A percentile compares a stretch with the other conserved stretches of the same genome.
Evolutionary conservation across 2,113 vertebrate species (phyloP).

Genomic region (Sceloporus tristichus): DNA sequence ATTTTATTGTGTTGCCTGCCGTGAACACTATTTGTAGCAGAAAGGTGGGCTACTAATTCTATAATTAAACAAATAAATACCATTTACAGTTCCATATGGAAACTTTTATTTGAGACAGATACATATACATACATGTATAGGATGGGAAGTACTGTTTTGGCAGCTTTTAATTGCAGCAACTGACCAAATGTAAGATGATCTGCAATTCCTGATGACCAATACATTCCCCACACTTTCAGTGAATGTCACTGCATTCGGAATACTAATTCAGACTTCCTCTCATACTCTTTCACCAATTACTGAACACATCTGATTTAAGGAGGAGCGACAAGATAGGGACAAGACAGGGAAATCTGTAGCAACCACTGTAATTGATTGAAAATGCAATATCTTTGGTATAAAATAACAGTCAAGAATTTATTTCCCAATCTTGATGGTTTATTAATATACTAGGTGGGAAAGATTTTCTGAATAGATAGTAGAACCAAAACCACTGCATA

Average conservation of each 20-base stretch:
- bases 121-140: neutral
- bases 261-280: neutral
- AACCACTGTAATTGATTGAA: neutral
- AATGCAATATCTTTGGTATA: neutral
- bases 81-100: neutral
- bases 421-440: neutral
- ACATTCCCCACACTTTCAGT: neutral
- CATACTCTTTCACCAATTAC: neutral
- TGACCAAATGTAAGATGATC: neutral
- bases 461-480: neutral
- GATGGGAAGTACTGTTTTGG: too few species aligned
- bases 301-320: neutral
- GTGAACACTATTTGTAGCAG: neutral
- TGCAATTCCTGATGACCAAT: neutral
- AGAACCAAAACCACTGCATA: neutral
- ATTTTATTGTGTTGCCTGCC: neutral
- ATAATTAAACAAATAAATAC: neutral
- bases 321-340: neutral
- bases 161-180: neutral
- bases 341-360: neutral
- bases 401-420: neutral
- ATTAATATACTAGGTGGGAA: neutral
- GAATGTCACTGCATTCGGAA: neutral
- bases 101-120: neutral
- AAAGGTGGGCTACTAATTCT: neutral